Conservation (phyloP, 2,888 invertebrate species). For the Hydriomena furcata region DNA sequence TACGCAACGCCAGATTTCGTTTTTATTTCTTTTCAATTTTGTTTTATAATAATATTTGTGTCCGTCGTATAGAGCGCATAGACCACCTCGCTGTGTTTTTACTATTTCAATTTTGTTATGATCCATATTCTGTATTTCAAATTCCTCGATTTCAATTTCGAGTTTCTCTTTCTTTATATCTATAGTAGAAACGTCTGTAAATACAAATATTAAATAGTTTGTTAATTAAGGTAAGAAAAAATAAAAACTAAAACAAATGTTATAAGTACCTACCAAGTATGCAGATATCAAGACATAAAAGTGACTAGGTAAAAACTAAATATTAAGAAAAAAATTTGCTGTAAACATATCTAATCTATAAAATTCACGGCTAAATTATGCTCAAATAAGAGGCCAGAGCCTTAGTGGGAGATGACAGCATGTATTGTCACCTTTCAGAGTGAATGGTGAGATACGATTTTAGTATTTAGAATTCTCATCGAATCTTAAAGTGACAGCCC, state of each 20-base stretch:
- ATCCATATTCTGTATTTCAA: background rate
- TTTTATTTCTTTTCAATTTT: constrained; percentile 4
- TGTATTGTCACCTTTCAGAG: no score
- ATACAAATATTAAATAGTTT: background rate
- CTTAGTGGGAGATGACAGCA: no score
- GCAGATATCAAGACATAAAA: no score
- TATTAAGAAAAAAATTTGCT: no score
- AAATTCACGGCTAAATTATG: no score
- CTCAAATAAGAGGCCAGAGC: no score
- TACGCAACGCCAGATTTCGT: background rate
- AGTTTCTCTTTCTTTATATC: background rate
- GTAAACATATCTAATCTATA: no score
- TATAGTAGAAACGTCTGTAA: background rate
- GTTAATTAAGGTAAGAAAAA: background rate
- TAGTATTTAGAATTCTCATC: no score
- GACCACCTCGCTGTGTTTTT: constrained; percentile 1
- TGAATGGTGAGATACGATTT: no score
- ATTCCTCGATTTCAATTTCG: background rate
- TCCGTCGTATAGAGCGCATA: background rate
- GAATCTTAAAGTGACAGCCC: no score
- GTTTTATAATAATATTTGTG: background rate
- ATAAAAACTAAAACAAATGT: no score
- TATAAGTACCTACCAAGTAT: background rate
- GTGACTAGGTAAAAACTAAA: no score
- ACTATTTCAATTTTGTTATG: background rate